Evolutionary conservation across 1,140 invertebrate species (phyloP).

Genomic region (Trachymyrmex cornetzi): DNA sequence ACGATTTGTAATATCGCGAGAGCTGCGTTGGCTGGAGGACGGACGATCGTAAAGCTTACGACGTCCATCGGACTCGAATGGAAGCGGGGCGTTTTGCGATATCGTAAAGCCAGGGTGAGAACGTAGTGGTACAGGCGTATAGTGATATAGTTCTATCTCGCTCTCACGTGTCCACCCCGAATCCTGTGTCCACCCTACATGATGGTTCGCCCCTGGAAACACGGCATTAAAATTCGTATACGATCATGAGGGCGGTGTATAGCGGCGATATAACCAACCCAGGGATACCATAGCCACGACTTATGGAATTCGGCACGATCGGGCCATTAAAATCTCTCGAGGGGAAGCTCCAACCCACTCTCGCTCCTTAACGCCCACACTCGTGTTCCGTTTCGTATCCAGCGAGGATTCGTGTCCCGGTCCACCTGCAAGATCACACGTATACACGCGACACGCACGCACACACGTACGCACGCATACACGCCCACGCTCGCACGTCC

Average conservation of each 20-base stretch:
- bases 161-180: not conserved
- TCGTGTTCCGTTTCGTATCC: slow-evolving; percentile 30
- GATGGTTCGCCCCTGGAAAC: slow-evolving; percentile 47
- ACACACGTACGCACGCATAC: not conserved
- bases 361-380: slow-evolving; percentile 7
- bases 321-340: slow-evolving; percentile 76
- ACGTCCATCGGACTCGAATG: slow-evolving; percentile 74
- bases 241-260: slow-evolving; percentile 76
- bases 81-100: slow-evolving; percentile 74
- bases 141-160: not conserved
- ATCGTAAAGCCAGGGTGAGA: slow-evolving; percentile 75
- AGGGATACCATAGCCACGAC: slow-evolving; percentile 35
- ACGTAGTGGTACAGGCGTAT: not conserved
- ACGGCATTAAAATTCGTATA: slow-evolving; percentile 80
- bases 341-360: not conserved
- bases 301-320: slow-evolving; percentile 74
- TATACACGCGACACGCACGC: not conserved
- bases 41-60: slow-evolving; percentile 77
- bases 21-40: slow-evolving; percentile 64
- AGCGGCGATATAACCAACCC: slow-evolving; percentile 73
- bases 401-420: not conserved
- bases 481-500: not conserved
- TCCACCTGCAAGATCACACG: not conserved
- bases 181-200: not conserved
- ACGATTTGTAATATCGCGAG: slow-evolving; percentile 74